These are phyloP conservation scores for Itoplectis maculator DNA, from an alignment of 2,888 invertebrate species.

Conservation along the genomic window DNA sequence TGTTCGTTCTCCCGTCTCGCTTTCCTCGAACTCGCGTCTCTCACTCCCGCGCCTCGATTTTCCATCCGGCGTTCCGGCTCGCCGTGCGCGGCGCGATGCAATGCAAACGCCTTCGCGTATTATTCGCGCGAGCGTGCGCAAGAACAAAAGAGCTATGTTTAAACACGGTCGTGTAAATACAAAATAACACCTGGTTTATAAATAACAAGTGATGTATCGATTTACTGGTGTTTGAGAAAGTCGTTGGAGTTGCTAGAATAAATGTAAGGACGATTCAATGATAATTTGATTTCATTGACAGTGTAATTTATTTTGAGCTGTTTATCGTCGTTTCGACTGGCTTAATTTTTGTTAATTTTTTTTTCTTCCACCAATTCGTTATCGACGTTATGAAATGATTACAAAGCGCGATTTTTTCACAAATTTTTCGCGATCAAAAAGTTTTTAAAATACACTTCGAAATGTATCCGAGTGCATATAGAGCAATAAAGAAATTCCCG, in stretches of 20 bases:
- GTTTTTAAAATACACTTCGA: no score
- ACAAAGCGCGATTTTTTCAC: no score
- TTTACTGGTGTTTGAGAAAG: neutral
- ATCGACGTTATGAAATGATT: no score
- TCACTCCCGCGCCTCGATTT: slow-evolving; percentile 1
- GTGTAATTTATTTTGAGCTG: no score
- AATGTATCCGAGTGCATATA: neutral
- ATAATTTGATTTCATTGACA: no score
- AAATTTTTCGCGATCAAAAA: no score
- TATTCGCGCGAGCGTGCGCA: slow-evolving; percentile 9
- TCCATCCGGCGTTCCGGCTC: slow-evolving; percentile 8
- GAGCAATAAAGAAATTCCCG: neutral
- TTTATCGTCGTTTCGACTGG: no score
- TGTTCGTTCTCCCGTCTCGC: slow-evolving; percentile 32
- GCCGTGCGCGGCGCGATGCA: neutral
- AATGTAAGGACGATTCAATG: no score
- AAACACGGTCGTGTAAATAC: neutral
- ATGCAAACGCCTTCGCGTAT: neutral
- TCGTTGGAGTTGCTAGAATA: no score
- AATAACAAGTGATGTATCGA: neutral
- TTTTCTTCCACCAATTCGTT: no score
- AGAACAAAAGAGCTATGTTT: neutral
- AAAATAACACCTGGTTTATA: neutral
- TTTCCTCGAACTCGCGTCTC: slow-evolving; percentile 23
- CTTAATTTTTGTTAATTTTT: no score